Conservation (phyloP, 1,140 invertebrate genomes). For the Caenorhabditis elegans region WBcel235 BX284606.5:4960501-4961000, state of each 20-base stretch:
- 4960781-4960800: too few species aligned
- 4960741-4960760: too few species aligned
- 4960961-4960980: neutral
- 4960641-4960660: neutral
- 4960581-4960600: neutral
- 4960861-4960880: too few species aligned
- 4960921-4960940: too few species aligned
- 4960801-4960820: too few species aligned
- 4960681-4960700: conserved; percentile 82
- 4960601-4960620: neutral
- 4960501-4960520: neutral
- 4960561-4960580: conserved; percentile 11
- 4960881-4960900: too few species aligned
- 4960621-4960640: neutral
- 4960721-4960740: neutral
- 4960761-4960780: too few species aligned
- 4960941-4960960: neutral
- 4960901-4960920: too few species aligned
- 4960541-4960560: neutral
- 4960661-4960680: conserved; percentile 76
- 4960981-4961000: neutral
- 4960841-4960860: too few species aligned
- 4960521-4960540: conserved; percentile 2
- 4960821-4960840: too few species aligned
- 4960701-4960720: conserved; percentile 81